A percentile compares a stretch with the other conserved stretches of the same genome.
phyloP scores from a whole-genome alignment of 2,113 vertebrate species.

The Numida meleagris region DNA sequence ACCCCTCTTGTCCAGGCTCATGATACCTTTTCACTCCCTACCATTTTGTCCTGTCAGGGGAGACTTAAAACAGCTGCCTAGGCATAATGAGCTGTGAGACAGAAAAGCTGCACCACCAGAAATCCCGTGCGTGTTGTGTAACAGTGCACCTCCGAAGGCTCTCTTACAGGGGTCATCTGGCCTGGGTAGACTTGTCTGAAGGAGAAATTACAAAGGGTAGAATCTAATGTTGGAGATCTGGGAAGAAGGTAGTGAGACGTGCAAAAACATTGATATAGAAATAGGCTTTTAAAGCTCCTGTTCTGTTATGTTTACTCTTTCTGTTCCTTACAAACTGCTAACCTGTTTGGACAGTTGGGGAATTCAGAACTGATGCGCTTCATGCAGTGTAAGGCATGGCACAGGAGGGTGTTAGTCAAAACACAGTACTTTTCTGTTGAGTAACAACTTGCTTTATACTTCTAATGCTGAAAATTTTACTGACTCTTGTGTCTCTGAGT shows the following conservation, averaged over 20 bases:
- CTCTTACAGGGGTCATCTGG: too few relatives aligned
- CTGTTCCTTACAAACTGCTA: neutral
- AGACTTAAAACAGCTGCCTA: neutral
- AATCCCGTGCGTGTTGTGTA: neutral
- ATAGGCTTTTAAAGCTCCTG: neutral
- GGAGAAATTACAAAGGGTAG: neutral
- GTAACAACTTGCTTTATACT: neutral
- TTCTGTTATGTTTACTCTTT: neutral
- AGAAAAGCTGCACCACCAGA: neutral
- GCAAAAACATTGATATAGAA: neutral
- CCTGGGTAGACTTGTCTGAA: neutral
- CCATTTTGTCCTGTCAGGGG: neutral
- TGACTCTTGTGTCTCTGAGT: neutral
- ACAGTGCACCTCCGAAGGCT: neutral
- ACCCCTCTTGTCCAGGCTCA: neutral
- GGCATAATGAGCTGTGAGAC: neutral
- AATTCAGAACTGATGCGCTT: neutral
- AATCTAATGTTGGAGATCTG: neutral
- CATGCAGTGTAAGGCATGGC: neutral
- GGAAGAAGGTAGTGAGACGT: neutral
- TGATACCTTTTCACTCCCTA: neutral
- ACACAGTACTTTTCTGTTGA: neutral
- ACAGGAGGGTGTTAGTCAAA: neutral
- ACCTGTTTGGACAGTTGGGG: neutral
- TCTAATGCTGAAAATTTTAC: neutral